A percentile compares a stretch with the other conserved stretches of the same genome.
Conservation (phyloP, 1,140 invertebrate species). For the Phymorhynchus buccinoides region DNA sequence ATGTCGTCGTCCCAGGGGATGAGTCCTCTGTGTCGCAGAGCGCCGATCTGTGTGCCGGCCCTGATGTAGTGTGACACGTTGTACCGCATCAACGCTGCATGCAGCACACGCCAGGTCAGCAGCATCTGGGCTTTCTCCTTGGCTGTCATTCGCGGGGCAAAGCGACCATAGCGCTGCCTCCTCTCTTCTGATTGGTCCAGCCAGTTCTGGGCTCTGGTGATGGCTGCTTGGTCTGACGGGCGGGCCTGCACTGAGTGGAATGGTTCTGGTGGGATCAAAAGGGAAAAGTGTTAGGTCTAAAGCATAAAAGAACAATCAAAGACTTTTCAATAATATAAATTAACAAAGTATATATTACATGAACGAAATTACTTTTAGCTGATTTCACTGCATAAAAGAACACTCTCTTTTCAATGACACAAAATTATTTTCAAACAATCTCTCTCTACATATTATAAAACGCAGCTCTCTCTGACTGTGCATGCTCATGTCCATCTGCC, state of each 20-base stretch:
- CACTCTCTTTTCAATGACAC: too few species aligned
- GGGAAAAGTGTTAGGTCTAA: neutral
- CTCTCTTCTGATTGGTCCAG: neutral
- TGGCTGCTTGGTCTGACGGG: neutral
- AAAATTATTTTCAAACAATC: too few species aligned
- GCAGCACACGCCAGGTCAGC: constrained; percentile 10
- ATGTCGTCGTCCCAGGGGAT: too few species aligned
- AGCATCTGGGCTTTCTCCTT: neutral
- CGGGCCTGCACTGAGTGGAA: neutral
- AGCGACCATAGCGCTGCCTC: neutral
- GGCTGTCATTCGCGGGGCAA: neutral
- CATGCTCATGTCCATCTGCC: too few species aligned
- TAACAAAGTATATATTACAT: neutral
- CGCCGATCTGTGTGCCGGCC: too few species aligned
- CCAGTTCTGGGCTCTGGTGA: neutral
- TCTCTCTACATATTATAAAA: neutral
- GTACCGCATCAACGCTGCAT: neutral
- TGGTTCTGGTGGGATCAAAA: too few species aligned
- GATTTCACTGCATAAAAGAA: too few species aligned
- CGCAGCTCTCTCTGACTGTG: too few species aligned
- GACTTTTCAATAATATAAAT: neutral
- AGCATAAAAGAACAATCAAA: neutral
- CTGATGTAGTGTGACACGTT: neutral
- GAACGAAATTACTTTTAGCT: neutral
- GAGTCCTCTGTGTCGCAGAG: too few species aligned